Base-by-base conservation (phyloP, 2,888 invertebrate species). In the Thalpophila matura region DNA sequence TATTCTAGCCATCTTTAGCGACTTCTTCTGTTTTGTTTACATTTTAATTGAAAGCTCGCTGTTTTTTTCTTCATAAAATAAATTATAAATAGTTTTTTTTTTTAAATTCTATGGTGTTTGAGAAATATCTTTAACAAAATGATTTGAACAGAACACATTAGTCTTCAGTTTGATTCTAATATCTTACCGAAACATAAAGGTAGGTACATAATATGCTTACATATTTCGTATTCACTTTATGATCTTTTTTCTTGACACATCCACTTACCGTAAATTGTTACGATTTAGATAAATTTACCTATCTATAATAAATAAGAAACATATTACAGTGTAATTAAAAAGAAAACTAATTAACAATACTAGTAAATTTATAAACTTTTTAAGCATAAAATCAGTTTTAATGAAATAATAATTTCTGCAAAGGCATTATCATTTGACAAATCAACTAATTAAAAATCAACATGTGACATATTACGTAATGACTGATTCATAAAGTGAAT, bases 1-100 rank as follows among this genome's bases (percentile, higher is more conserved):
- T 57, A 71, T 55, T 51, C 71, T 66, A 75, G 75, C 57, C 56
- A 61, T 61, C 51, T 29, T 38, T 47, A 40, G 46, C 49, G 26
- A 60, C 38, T 35, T 56, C 22, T 26, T 51, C 43, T 18, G 22
- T 40, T 12, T 20, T 20, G 47, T 43, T 42, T 6, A 27, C 10
- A 18, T 45, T 46, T 38, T 12, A n/a, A n/a, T 18, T 16, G 9
- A 69, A 65, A 60, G 69, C 65, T 65, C 53, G 31, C 60, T 57
- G 27, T 50, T 35, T 27, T 14, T 16, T 37, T 27, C 3, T 63
- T 47, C 7, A 4, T 27, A 67, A 56, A 64, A 42, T 5, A 64
- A 49, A 37, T 33, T 10, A 12, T 1, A 14, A 12, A 22, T 6
- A 1, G 9, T 43, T 46, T 31, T 22, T 14, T 29, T 53, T 29